A percentile compares a stretch with the other conserved stretches of the same genome.
Evolutionary conservation across 2,888 invertebrate genomes (phyloP).

Genomic region (Drosophila borborema): DNA sequence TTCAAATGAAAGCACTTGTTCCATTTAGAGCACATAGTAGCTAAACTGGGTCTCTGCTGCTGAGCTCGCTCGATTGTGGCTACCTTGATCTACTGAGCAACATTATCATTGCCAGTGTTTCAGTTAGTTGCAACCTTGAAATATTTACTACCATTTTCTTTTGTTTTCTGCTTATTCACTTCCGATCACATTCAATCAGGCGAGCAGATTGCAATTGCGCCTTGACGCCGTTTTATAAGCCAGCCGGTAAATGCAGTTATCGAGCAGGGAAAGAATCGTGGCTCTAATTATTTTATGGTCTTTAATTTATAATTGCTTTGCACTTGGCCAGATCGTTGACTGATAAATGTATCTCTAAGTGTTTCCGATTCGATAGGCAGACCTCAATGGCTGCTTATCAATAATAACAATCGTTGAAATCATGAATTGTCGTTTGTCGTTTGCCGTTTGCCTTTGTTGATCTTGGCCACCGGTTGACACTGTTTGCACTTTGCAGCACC

Average conservation of each 20-base stretch:
- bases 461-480: constrained; percentile 34
- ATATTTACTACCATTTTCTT: constrained; percentile 14
- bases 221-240: constrained; percentile 27
- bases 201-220: constrained; percentile 26
- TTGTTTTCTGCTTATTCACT: constrained; percentile 51
- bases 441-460: constrained; percentile 1
- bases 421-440: constrained; percentile 12
- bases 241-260: constrained; percentile 22
- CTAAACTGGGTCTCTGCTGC: constrained; percentile 5
- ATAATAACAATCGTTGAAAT: constrained; percentile 19
- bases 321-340: constrained; percentile 52
- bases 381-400: constrained; percentile 33
- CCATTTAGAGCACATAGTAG: not conserved
- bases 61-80: not conserved
- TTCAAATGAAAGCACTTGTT: not conserved
- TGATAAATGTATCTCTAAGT: constrained; percentile 69
- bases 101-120: constrained; percentile 33
- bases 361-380: constrained; percentile 55
- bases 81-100: constrained; percentile 63
- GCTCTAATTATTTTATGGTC: constrained; percentile 25
- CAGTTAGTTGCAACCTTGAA: constrained; percentile 37
- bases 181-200: constrained; percentile 46
- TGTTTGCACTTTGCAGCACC: constrained; percentile 53
- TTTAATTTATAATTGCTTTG: constrained; percentile 68
- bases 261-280: not conserved